These are phyloP conservation scores for Erethizon dorsatum DNA, from an alignment of 2,797 vertebrate species.

Conservation along the genomic window DNA sequence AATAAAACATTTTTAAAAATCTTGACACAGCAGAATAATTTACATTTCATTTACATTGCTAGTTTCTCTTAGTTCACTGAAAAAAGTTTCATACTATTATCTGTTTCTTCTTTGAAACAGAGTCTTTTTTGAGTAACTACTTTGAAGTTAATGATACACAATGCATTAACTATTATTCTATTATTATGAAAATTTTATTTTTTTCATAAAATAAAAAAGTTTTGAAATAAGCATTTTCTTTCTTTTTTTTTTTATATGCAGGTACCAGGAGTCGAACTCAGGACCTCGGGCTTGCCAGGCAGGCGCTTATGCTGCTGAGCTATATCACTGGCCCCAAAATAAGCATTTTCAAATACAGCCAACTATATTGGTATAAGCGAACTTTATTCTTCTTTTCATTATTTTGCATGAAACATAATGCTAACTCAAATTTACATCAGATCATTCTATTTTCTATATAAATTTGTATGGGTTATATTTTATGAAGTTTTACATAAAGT, in stretches of 20 bases:
- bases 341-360: neutral
- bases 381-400: constrained; percentile 1
- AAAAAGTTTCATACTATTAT: neutral
- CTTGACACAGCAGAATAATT: neutral
- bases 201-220: neutral
- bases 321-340: too few species aligned
- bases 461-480: neutral
- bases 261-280: too few species aligned
- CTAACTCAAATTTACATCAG: neutral
- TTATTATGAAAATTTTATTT: neutral
- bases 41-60: neutral
- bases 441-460: neutral
- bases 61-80: neutral
- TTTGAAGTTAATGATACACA: neutral
- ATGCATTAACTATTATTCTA: neutral
- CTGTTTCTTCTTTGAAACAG: neutral
- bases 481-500: constrained; percentile 5
- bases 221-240: constrained; percentile 7
- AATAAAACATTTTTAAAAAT: neutral
- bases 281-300: too few species aligned
- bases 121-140: neutral
- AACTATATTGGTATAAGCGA: neutral
- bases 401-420: neutral
- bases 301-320: too few species aligned
- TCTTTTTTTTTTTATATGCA: too few species aligned